A percentile compares a stretch with the other conserved stretches of the same genome.
Evolutionary conservation across 2,888 invertebrate genomes (phyloP).

Genomic region (Clostera curtula): DNA sequence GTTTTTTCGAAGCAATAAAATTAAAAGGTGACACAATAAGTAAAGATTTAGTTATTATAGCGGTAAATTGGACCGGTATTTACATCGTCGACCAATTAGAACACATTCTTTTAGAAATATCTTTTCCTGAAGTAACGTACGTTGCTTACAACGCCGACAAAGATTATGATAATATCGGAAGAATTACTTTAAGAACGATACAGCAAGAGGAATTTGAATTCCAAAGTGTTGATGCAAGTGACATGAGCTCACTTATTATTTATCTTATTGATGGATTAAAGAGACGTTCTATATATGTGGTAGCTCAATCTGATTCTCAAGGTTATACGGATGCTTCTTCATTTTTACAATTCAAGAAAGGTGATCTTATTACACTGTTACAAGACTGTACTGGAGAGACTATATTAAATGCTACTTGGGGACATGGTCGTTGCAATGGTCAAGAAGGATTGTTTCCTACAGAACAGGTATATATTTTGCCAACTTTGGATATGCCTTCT

Average conservation of each 20-base stretch:
- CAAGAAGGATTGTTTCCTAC: constrained; percentile 89
- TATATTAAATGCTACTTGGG: constrained; percentile 82
- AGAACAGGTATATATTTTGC: constrained; percentile 90
- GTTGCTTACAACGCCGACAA: constrained; percentile 77
- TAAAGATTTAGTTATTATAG: constrained; percentile 88
- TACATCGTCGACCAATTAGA: constrained; percentile 95
- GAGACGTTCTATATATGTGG: constrained; percentile 87
- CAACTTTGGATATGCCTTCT: constrained; percentile 85
- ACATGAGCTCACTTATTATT: constrained; percentile 87
- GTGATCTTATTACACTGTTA: constrained; percentile 88
- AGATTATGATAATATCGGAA: constrained; percentile 72
- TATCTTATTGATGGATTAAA: constrained; percentile 91
- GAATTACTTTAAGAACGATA: constrained; percentile 86
- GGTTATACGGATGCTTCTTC: constrained; percentile 72
- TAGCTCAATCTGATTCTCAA: constrained; percentile 79
- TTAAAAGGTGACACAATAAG: constrained; percentile 79
- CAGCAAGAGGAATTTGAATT: constrained; percentile 93
- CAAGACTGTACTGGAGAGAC: constrained; percentile 84
- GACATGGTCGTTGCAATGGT: constrained; percentile 81
- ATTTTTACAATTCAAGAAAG: constrained; percentile 77
- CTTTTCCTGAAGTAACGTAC: constrained; percentile 89
- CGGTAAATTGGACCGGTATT: constrained; percentile 95
- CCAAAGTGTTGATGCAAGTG: constrained; percentile 90
- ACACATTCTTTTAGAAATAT: constrained; percentile 89
- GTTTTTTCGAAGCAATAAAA: constrained; percentile 94